Evolutionary conservation across 2,113 vertebrate species (phyloP).

Genomic region (Lophotis ruficrista): DNA sequence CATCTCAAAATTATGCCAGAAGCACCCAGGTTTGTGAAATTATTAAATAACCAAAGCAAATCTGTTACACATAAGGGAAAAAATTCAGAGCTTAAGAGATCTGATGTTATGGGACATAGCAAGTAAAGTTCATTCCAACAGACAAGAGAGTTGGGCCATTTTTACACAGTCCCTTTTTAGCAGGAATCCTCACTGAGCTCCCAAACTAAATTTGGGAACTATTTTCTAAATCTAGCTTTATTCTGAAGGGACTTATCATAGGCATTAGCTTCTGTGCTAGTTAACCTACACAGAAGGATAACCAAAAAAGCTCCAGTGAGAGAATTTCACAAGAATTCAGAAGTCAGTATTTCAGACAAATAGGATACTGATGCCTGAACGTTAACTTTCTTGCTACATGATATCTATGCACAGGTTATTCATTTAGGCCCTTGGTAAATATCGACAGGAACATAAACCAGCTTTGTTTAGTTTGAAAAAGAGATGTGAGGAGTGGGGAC

Average conservation of each 20-base stretch:
- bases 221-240: neutral
- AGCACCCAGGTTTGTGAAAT: neutral
- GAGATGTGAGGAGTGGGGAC: neutral
- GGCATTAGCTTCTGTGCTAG: neutral
- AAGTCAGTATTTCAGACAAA: neutral
- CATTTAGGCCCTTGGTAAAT: neutral
- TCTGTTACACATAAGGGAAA: neutral
- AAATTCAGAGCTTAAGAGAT: neutral
- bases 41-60: neutral
- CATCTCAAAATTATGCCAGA: neutral
- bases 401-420: rapidly evolving
- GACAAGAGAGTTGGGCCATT: neutral
- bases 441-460: neutral
- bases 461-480: neutral
- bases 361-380: neutral
- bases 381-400: neutral
- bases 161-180: neutral
- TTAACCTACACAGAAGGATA: neutral
- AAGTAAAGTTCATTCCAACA: neutral
- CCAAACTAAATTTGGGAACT: neutral
- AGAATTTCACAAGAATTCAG: neutral
- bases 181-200: neutral
- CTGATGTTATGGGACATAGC: neutral
- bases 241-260: neutral
- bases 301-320: neutral